Percentiles rank a stretch among this genome's conserved stretches.
phyloP scores from a whole-genome alignment of 2,113 vertebrate species.

The Sciurus niger region DNA sequence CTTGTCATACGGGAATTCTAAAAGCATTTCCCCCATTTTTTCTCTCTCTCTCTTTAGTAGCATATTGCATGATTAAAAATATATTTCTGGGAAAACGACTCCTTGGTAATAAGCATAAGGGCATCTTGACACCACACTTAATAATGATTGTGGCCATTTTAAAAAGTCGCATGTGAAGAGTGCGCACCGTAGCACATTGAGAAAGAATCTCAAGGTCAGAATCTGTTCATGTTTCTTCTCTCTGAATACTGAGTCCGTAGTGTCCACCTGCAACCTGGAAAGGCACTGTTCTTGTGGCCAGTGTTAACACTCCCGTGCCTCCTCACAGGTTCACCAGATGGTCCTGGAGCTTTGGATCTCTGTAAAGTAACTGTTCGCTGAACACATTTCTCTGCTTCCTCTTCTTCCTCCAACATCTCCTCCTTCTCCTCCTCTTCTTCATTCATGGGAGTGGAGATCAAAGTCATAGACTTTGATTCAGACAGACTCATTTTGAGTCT shows the following conservation, averaged over 20 bases:
- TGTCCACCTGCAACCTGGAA: neutral
- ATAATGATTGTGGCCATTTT: neutral
- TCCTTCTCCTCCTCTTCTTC: neutral
- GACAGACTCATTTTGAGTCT: neutral
- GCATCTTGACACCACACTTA: neutral
- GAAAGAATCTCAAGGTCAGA: neutral
- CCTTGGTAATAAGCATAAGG: neutral
- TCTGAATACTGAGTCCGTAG: neutral
- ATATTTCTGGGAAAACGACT: slow-evolving; percentile 40
- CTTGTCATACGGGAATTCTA: neutral
- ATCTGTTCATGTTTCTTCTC: neutral
- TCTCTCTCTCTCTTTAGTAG: neutral
- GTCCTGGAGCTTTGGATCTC: neutral
- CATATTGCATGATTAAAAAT: slow-evolving; percentile 57
- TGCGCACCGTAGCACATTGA: accelerated
- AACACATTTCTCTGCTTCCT: neutral
- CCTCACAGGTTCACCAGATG: neutral
- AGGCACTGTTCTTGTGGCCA: neutral
- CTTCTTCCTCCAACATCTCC: neutral
- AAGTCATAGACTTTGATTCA: neutral
- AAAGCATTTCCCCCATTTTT: neutral
- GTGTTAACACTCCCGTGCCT: neutral
- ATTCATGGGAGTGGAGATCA: neutral
- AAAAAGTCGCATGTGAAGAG: neutral
- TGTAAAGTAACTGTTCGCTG: neutral